These are phyloP conservation scores for Gadus chalcogrammus DNA, from an alignment of 2,113 vertebrate species.

Conservation along the genomic window DNA sequence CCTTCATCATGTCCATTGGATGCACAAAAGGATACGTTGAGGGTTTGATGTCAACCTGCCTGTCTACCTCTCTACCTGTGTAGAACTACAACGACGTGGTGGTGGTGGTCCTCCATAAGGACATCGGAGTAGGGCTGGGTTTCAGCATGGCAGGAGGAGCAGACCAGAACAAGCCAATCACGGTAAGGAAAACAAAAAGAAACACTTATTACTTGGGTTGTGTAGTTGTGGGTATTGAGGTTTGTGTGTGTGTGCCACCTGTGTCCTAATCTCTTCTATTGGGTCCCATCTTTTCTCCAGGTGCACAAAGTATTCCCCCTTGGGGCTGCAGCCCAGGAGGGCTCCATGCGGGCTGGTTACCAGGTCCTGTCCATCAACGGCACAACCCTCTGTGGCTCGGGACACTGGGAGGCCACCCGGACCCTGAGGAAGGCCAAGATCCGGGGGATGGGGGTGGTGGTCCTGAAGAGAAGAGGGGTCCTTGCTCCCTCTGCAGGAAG, in stretches of 20 bases:
- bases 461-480: conserved; percentile 57
- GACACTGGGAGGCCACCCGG: conserved; percentile 70
- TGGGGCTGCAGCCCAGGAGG: conserved; percentile 72
- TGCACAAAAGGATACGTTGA: no score
- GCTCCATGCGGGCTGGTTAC: conserved; percentile 69
- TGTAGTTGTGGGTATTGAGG: background rate
- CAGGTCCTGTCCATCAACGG: conserved; percentile 76
- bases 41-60: no score
- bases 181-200: conserved; percentile 56
- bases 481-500: background rate
- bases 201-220: background rate
- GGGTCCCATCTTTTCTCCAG: conserved; percentile 44
- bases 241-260: conserved; percentile 18
- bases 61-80: no score
- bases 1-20: no score
- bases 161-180: conserved; percentile 77
- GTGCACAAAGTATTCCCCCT: conserved; percentile 72
- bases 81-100: conserved; percentile 72
- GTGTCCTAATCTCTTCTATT: background rate
- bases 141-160: conserved; percentile 78
- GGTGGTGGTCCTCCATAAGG: conserved; percentile 80
- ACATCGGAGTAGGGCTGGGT: conserved; percentile 71
- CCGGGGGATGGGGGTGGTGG: conserved; percentile 70
- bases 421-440: conserved; percentile 61
- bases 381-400: conserved; percentile 51